phyloP scores from a whole-genome alignment of 2,888 invertebrate species.

The Branchipolynoe longqiensis region DNA sequence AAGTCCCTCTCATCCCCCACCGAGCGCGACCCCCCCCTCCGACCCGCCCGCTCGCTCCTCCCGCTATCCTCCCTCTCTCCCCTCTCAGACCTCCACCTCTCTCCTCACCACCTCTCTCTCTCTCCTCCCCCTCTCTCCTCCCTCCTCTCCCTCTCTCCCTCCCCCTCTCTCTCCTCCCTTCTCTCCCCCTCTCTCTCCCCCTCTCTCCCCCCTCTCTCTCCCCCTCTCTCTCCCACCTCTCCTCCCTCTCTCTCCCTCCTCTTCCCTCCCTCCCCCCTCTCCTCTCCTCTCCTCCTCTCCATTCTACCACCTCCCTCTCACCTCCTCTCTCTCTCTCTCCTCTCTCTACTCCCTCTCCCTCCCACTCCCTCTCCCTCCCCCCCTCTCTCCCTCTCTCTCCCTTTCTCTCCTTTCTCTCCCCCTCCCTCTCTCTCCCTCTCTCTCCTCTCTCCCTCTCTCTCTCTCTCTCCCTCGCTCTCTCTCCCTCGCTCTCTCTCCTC shows the following conservation, averaged over 20 bases:
- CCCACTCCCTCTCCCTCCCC: constrained; percentile 1
- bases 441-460: background rate
- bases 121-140: too few species aligned
- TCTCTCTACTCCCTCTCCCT: background rate
- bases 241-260: background rate
- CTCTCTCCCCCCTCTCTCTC: background rate
- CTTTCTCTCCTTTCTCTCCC: too few species aligned
- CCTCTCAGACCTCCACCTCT: too few species aligned
- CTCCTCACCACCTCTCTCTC: too few species aligned
- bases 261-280: background rate
- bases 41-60: too few species aligned
- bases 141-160: too few species aligned
- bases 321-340: background rate
- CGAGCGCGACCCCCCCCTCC: too few species aligned
- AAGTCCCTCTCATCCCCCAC: too few species aligned
- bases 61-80: too few species aligned
- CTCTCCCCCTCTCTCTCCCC: background rate
- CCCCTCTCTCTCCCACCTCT: background rate
- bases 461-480: background rate
- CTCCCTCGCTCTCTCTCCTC: background rate
- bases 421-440: background rate
- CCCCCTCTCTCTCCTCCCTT: too few species aligned
- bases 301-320: background rate
- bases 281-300: background rate
- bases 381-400: background rate